Evolutionary conservation across 2,113 vertebrate species (phyloP).

Genomic region (Gopherus evgoodei): DNA sequence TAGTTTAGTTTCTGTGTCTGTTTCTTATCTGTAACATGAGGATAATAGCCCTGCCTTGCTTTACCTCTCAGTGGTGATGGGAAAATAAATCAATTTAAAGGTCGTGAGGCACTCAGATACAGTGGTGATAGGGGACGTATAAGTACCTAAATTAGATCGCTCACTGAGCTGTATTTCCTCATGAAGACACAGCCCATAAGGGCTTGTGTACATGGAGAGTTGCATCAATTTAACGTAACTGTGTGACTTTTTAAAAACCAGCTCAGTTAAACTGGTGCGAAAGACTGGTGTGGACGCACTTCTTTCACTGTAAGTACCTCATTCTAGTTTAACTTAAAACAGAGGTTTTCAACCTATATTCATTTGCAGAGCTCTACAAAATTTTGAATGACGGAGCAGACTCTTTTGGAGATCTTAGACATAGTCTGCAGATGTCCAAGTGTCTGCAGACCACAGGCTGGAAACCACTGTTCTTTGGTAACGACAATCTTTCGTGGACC

Average conservation of each 20-base stretch:
- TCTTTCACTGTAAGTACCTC: not conserved
- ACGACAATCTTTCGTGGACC: too few relatives aligned
- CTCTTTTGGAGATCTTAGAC: too few relatives aligned
- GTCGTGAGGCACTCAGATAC: not conserved
- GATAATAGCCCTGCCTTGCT: not conserved
- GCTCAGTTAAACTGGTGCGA: not conserved
- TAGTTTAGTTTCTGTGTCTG: not conserved
- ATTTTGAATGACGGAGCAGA: too few relatives aligned
- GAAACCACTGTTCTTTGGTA: too few relatives aligned
- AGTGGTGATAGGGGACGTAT: not conserved
- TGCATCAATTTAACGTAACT: not conserved
- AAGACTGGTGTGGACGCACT: not conserved
- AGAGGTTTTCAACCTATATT: too few relatives aligned
- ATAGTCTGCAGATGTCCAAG: not conserved
- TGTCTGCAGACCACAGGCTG: not conserved
- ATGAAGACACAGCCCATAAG: not conserved
- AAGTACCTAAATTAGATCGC: not conserved
- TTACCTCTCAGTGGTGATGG: not conserved
- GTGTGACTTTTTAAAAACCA: not conserved
- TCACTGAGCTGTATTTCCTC: not conserved
- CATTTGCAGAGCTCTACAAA: too few relatives aligned
- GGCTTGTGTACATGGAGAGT: not conserved
- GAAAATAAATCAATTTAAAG: not conserved
- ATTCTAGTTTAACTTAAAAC: too few relatives aligned
- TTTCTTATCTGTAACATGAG: not conserved